Base-by-base conservation (phyloP, 2,113 vertebrate species). In the Hippocampus abdominalis region DNA sequence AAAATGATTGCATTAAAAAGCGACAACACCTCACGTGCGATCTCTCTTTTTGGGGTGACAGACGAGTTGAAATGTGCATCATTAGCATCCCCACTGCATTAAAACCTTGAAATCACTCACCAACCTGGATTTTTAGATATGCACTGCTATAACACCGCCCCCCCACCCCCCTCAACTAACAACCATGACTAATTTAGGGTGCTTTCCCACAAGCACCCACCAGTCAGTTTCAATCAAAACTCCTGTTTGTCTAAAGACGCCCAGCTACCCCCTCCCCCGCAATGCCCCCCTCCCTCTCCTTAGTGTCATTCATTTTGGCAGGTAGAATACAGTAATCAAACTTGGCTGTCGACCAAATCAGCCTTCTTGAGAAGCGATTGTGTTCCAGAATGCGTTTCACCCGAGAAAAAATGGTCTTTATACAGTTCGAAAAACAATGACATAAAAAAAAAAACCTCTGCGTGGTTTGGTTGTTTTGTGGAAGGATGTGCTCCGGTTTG, bases 81-180 rank as follows among this genome's bases (percentile, higher is more conserved):
- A 85, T 88, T 89, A 89, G 82, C 80, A 74, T 73, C 78, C n/a
- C 79, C 60, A 54, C 85, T 70, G 75, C 69, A 82, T 89, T 82
- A 89, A 69, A 84, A 87, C 84, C 87, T 84, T 82, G 86, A 88
- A 92, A 91, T 91, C 89, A 89, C 86, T 90, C 86, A 8, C 27
- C 57, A 60, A 32, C 57, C 53, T 42, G 54, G 82, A 79, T 82
- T 77, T 82, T 69, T 78, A 87, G 85, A 83, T 87, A 84, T 85
- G 78, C 40, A 73, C 49, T 62, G 13, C 48, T 6, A 68, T 74
- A 42, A 40, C 70, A 60, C 75, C 18, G 32, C 0, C 65, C 65
- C 74, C 16, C 44, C 0, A 20, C 65, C 29, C 4, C 0, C 32
- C 32, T 5, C 46, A 36, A 61, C 69, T 53, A 78, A 73, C 77